Evolutionary conservation across 2,113 vertebrate species (phyloP), one percentile per base, ranked within the genome.

Genomic region (Gambusia holbrooki): DNA sequence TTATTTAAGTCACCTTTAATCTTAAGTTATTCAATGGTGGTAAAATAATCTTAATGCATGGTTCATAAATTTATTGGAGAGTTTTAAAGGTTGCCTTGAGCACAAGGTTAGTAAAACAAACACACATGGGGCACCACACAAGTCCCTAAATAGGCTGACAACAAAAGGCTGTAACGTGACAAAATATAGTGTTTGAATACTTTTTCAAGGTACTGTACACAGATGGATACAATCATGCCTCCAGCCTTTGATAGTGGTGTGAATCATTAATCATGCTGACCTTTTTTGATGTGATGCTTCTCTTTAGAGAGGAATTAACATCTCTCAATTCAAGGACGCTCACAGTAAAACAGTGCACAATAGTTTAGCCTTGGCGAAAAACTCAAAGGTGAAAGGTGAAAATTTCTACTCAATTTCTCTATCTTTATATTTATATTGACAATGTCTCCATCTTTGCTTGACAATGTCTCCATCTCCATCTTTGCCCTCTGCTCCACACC

Each of bases 381-480:
- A 70, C 33, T 63, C 35, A 42, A 37, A 37, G 40, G 40, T 42
- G 14, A 42, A 42, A 42, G 40, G 40, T 42, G 14, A 42, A 42
- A 14, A 42, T 68, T 60, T 74, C 63, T 66, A 67, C 63, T 66
- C 60, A 45, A 77, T 67, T 69, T n/a, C 76, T 76, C 67, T 78
- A 80, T 66, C 62, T 40, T 51, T 69, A 60, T 80, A 35, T 64
- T 80, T 67, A 33, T 71, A 79, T 84, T 64, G 74, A 74, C 90
- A 88, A 89, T 85, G 91, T 93, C 89, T 89, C 86, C 84, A 30
- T 30, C 30, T 30, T 30, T 30, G 30, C 86, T 84, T 64, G 74
- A 74, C 90, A 88, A 89, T 85, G 91, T 93, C 89, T 89, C 86
- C 84, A 93, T 94, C 89, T 86, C 30, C 30, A 30, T 30, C 30